phyloP scores from a whole-genome alignment of 1,140 invertebrate species.

The Bombus confusus region DNA sequence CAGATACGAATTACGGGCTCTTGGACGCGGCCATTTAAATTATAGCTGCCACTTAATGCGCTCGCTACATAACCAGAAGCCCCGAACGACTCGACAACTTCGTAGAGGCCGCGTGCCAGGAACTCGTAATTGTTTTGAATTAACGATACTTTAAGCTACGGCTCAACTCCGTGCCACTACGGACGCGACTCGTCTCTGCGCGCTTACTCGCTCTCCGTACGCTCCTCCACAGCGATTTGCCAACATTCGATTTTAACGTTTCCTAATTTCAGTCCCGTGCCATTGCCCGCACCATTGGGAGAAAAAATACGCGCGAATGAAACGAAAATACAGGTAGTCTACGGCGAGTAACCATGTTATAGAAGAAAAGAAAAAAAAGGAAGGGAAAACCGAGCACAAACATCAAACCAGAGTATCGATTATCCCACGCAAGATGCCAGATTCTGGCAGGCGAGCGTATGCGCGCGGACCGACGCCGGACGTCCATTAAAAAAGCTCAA shows the following conservation, averaged over 20 bases:
- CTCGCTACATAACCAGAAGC: slow-evolving; percentile 64
- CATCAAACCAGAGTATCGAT: slow-evolving; percentile 17
- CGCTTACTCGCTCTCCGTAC: neutral
- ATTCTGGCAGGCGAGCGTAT: neutral
- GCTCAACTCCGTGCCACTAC: slow-evolving; percentile 36
- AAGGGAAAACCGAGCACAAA: neutral
- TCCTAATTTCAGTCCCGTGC: neutral
- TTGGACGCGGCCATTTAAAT: slow-evolving; percentile 59
- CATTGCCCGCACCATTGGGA: neutral
- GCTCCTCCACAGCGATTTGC: too few species aligned
- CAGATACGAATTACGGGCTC: slow-evolving; percentile 38
- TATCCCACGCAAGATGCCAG: slow-evolving; percentile 16
- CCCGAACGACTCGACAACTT: slow-evolving; percentile 57
- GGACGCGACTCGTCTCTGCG: neutral
- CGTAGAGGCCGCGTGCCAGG: slow-evolving; percentile 65
- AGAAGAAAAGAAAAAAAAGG: neutral
- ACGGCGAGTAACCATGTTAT: too few species aligned
- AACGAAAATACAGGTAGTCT: neutral
- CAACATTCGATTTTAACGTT: neutral
- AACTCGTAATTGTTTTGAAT: slow-evolving; percentile 72
- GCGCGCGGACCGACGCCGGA: neutral
- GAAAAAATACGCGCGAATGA: too few species aligned
- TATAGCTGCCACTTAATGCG: slow-evolving; percentile 61
- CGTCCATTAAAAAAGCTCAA: slow-evolving; percentile 30
- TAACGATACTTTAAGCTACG: slow-evolving; percentile 69